Evolutionary conservation across 64 coral and sea anemone genomes (phyloP), one percentile per base, ranked within the genome.

Genomic region (Montipora capricornis): DNA sequence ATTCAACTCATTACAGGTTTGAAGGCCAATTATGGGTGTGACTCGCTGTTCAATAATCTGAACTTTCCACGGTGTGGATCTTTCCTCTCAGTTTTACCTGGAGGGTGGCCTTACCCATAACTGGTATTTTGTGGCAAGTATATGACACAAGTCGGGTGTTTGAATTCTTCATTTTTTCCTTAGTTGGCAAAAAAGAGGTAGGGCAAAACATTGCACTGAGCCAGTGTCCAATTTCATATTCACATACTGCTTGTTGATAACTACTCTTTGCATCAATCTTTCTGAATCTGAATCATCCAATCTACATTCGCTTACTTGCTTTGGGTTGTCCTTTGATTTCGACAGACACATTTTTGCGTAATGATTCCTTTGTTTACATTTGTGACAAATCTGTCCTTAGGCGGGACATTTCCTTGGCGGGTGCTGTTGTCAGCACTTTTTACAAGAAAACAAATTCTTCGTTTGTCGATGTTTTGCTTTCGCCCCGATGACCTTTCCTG

Each of bases 231-330:
- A 69, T 69, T 69, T 69, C 37, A 37, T 37, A 37, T 37, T 37
- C 37, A 37, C 37, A 37, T 37, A 37, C 37, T 37, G 37, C 37
- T 37, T 37, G 37, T 37, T 37, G 37, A 37, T 37, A 37, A 37
- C 37, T 37, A 37, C 37, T 2, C 37, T 37, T 37, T 37, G 37
- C 37, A 37, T 37, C 2, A 37, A 37, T 37, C 1, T 37, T 37
- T 37, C 78, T 4, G 17, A 22, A 5, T 80, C 78, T 80, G 78
- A 80, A 80, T 24, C 78, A 58, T 80, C 78, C 3, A 26, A 80
- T 58, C 51, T 80, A 49, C 16, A 80, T 57, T 80, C 50, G 29
- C 19, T 58, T 57, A 58, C 53, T 57, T 6, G 0, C 11, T 57
- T 57, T 57, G 53, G 6, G 53, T 5, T 11, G 11, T 8, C 53